Percentiles rank a stretch among this genome's conserved stretches.
Evolutionary conservation across 2,113 vertebrate genomes (phyloP).

Genomic region (Albula goreensis): DNA sequence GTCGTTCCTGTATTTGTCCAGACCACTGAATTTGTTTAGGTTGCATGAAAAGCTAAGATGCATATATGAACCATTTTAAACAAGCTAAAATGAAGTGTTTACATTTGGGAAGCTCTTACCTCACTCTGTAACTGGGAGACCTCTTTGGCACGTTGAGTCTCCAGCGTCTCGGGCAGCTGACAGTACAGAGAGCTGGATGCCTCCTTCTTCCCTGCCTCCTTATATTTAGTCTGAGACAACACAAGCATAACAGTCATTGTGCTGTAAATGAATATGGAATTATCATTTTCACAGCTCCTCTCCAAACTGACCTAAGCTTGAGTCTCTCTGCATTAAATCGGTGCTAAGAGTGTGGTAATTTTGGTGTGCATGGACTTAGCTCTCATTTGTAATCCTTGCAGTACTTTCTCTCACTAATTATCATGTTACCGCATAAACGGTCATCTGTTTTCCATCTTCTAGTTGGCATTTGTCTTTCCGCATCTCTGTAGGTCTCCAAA

Average conservation of each 20-base stretch:
- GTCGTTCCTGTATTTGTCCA: neutral
- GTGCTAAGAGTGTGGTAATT: neutral
- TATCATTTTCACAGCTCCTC: neutral
- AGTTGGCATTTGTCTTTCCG: neutral
- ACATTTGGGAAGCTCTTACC: neutral
- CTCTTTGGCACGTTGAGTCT: slow-evolving; percentile 61
- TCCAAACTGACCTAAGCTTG: neutral
- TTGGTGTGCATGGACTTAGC: neutral
- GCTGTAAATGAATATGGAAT: neutral
- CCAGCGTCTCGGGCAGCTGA: slow-evolving; percentile 1
- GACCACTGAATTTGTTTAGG: neutral
- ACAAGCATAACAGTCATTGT: neutral
- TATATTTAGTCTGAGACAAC: slow-evolving; percentile 1
- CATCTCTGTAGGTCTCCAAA: neutral
- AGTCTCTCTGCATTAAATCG: neutral
- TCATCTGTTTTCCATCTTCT: neutral
- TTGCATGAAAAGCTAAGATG: neutral
- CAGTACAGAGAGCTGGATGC: neutral
- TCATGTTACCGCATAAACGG: neutral
- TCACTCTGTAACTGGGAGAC: slow-evolving; percentile 41
- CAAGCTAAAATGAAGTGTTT: neutral
- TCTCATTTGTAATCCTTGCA: neutral
- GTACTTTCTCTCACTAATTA: neutral
- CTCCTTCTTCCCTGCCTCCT: neutral
- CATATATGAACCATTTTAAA: neutral